A percentile compares a stretch with the other conserved stretches of the same genome.
phyloP scores from a whole-genome alignment of 2,888 invertebrate species.

The Allophyes oxyacanthae region DNA sequence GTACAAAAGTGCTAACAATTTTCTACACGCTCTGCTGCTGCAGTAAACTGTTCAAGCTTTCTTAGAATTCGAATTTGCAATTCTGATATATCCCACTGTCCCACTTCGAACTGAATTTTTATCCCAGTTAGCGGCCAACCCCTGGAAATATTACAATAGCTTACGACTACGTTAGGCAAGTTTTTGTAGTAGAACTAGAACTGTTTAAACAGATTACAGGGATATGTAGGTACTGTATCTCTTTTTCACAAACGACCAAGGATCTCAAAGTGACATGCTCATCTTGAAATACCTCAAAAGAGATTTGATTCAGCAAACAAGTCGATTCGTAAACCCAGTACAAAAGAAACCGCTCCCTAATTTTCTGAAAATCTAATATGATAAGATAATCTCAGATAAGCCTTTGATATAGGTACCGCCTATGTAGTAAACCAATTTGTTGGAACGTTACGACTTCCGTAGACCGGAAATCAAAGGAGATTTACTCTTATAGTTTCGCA shows the following conservation, averaged over 20 bases:
- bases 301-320: too few species aligned
- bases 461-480: slow-evolving; percentile 1
- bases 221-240: not conserved
- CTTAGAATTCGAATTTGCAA: slow-evolving; percentile 53
- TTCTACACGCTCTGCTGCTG: slow-evolving; percentile 37
- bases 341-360: not conserved
- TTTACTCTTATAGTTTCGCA: slow-evolving; percentile 19
- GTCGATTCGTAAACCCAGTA: not conserved
- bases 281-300: not conserved
- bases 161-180: slow-evolving; percentile 6
- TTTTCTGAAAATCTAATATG: slow-evolving; percentile 15
- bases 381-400: slow-evolving; percentile 28
- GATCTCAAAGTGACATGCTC: not conserved
- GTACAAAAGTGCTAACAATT: slow-evolving; percentile 43
- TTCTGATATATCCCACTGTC: slow-evolving; percentile 47
- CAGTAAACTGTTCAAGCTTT: slow-evolving; percentile 52
- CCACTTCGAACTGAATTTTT: slow-evolving; percentile 51
- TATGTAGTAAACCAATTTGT: slow-evolving; percentile 28
- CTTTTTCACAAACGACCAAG: not conserved
- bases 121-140: slow-evolving; percentile 37
- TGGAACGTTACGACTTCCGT: slow-evolving; percentile 20
- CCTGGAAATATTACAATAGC: slow-evolving; percentile 43
- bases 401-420: slow-evolving; percentile 10
- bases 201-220: slow-evolving; percentile 1
- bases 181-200: not conserved